Base-by-base conservation (phyloP, 2,888 invertebrate genomes). In the Zele albiditarsus region DNA sequence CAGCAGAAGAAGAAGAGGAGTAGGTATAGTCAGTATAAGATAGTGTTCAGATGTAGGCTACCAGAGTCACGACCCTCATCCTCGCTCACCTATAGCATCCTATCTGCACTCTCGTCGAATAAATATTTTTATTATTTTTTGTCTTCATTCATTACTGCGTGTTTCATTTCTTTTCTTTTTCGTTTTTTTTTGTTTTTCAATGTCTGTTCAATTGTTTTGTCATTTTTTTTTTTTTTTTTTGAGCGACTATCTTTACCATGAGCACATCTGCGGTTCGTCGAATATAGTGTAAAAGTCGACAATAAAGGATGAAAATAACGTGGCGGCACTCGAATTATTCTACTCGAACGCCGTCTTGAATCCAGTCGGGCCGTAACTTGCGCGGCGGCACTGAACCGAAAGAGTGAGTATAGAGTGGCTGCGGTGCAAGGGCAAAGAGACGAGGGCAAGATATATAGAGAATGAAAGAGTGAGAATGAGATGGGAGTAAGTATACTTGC, bases 31-130 rank as follows among this genome's bases (percentile, higher is more conserved):
- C 63, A 58, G 77, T 79, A 73, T 71, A 81, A 79, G 80, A 84
- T 80, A 79, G 80, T 82, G 82, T 81, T 80, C 81, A 79, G 86
- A 88, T 88, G 85, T 88, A 87, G 88, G 88, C 87, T 88, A 88
- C 84, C 85, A 85, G 86, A 87, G 87, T 88, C 87, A 88, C 88
- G 88, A 88, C 85, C 73, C 76, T 79, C 81, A 82, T 79, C 79
- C 81, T 83, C 83, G 76, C 72, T 25, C 14, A 25, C 25, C 23
- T 67, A 25, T 25, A 66, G n/a, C 65, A 67, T 28, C 20, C 10
- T 42, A 6, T 16, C 38, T 31, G 31, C 16, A 71, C 69, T 74
- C 25, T 63, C 33, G 38, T 57, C 33, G 14, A 49, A 57, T 58
- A 58, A 58, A 63, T 42, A 53, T 42, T 12, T 66, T 42, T 42